Evolutionary conservation across 2,113 vertebrate genomes (phyloP).

Genomic region (Smithornis capensis): DNA sequence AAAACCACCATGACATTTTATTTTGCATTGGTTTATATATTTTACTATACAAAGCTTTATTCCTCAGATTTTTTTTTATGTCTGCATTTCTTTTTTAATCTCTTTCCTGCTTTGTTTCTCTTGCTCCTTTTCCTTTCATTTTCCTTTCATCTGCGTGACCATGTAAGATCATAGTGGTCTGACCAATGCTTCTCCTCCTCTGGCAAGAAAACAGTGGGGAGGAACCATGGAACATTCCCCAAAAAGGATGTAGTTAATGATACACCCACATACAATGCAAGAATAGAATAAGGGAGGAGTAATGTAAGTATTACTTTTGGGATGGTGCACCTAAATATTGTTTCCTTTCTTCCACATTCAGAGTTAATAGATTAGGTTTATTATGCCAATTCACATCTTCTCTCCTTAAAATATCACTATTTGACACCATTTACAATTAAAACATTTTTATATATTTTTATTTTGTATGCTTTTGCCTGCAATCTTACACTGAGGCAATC

Average conservation of each 20-base stretch:
- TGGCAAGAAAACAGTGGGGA: conserved; percentile 58
- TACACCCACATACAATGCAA: conserved; percentile 39
- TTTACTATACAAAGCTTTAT: neutral
- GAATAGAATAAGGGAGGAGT: conserved; percentile 57
- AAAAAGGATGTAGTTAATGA: conserved; percentile 61
- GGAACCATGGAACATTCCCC: conserved; percentile 26
- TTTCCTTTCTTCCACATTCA: neutral
- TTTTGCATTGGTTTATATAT: conserved; percentile 11
- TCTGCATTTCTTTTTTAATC: conserved; percentile 25
- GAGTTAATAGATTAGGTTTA: neutral
- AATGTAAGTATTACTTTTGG: conserved; percentile 57
- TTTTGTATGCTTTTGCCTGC: neutral
- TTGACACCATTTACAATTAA: neutral
- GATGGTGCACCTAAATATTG: neutral
- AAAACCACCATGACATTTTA: conserved; percentile 12
- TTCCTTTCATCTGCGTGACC: conserved; percentile 41
- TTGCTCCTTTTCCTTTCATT: neutral
- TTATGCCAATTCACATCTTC: neutral
- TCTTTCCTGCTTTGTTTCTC: conserved; percentile 45
- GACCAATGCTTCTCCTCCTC: conserved; percentile 52
- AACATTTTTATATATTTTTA: neutral
- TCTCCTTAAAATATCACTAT: neutral
- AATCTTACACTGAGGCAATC: neutral
- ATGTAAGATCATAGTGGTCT: conserved; percentile 52
- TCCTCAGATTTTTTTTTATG: neutral